These are phyloP conservation scores for Esox lucius DNA, from an alignment of 2,797 vertebrate genomes.

Conservation along the genomic window DNA sequence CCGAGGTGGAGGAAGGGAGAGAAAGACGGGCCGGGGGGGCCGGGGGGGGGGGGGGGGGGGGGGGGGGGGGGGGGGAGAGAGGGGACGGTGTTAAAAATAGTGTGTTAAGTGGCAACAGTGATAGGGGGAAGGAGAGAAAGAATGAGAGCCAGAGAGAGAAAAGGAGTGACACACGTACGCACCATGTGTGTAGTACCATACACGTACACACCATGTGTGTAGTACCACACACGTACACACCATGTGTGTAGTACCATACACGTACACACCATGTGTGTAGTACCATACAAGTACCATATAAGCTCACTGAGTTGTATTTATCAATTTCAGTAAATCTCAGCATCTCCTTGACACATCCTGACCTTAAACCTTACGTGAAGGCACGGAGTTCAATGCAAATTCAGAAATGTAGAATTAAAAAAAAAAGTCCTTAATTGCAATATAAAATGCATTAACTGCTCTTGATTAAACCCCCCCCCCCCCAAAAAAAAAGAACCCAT, in stretches of 20 bases:
- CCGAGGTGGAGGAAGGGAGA: neutral
- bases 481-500: neutral
- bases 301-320: neutral
- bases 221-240: too few relatives aligned
- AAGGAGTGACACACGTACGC: neutral
- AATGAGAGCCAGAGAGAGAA: neutral
- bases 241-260: too few relatives aligned
- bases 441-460: neutral
- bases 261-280: neutral
- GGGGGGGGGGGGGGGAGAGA: neutral
- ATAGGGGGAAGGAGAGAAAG: neutral
- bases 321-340: neutral
- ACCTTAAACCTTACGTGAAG: constrained; percentile 12
- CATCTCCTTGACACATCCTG: neutral
- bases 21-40: neutral
- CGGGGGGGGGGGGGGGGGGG: neutral
- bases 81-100: neutral
- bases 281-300: too few relatives aligned
- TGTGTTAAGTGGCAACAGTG: neutral
- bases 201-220: too few relatives aligned
- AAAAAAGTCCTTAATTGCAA: neutral
- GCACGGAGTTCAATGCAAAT: constrained; percentile 9
- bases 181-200: too few relatives aligned
- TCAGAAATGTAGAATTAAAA: constrained; percentile 7
- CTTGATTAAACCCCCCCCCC: neutral